Percentiles rank a stretch among this genome's conserved stretches.
Conservation (phyloP, 1,140 invertebrate species). For the Tigriopus japonicus region DNA sequence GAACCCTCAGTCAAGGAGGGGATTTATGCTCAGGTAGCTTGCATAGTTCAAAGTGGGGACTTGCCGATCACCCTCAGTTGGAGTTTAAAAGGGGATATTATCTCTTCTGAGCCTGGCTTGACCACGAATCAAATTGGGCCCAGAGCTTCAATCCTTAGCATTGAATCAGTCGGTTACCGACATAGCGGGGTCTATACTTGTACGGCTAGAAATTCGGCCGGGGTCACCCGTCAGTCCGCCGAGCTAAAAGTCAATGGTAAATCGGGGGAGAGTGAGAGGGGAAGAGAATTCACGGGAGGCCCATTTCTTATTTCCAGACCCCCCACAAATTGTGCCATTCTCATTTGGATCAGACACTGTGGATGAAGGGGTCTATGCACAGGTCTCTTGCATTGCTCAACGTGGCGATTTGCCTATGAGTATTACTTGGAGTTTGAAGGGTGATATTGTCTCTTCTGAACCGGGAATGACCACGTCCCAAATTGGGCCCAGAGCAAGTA, state of each 20-base stretch:
- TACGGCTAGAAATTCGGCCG: slow-evolving; percentile 14
- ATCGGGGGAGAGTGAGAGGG: neutral
- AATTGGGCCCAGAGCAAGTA: slow-evolving; percentile 23
- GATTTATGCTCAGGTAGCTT: slow-evolving; percentile 19
- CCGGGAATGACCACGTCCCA: slow-evolving; percentile 5
- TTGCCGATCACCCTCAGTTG: slow-evolving; percentile 19
- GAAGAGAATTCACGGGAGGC: slow-evolving; percentile 1
- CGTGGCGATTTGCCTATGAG: slow-evolving; percentile 11
- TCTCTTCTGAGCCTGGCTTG: slow-evolving; percentile 9
- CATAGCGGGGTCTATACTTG: slow-evolving; percentile 17
- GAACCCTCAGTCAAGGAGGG: slow-evolving; percentile 21
- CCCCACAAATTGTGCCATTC: slow-evolving; percentile 10
- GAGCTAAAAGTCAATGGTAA: slow-evolving; percentile 18
- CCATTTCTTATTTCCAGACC: slow-evolving; percentile 3
- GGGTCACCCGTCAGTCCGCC: slow-evolving; percentile 11
- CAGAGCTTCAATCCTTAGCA: slow-evolving; percentile 15
- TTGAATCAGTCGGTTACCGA: slow-evolving; percentile 11
- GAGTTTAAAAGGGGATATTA: slow-evolving; percentile 9
- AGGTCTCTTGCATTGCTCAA: slow-evolving; percentile 4
- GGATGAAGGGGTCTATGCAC: slow-evolving; percentile 11
- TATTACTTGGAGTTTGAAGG: slow-evolving; percentile 12
- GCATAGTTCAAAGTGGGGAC: slow-evolving; percentile 24
- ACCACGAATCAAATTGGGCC: slow-evolving; percentile 13
- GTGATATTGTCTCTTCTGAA: slow-evolving; percentile 9
- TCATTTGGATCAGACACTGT: slow-evolving; percentile 8